Conservation (phyloP, 2,113 vertebrate genomes). For the Crotalus tigris region DNA sequence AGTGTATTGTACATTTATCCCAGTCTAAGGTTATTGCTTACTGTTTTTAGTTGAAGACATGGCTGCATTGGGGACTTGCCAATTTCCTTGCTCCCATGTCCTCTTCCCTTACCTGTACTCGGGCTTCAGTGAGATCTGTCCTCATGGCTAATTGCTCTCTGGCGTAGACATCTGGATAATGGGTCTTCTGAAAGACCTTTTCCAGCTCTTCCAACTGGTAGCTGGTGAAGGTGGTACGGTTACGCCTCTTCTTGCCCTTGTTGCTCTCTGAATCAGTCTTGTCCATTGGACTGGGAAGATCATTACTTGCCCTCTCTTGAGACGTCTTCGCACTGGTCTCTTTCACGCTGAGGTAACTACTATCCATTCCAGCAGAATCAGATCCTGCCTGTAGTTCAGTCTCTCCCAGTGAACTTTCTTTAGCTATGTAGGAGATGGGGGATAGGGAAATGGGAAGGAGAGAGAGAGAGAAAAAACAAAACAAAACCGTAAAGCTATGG, state of each 20-base stretch:
- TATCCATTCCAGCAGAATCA: conserved; percentile 88
- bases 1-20: neutral
- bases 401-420: conserved; percentile 86
- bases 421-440: conserved; percentile 70
- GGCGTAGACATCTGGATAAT: conserved; percentile 96
- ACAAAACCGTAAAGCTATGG: neutral
- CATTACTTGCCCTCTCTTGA: conserved; percentile 79
- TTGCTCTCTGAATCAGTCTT: conserved; percentile 91
- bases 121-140: conserved; percentile 95
- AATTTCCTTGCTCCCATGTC: rapidly evolving
- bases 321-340: conserved; percentile 78
- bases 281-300: conserved; percentile 84
- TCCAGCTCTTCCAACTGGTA: conserved; percentile 98
- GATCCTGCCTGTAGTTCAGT: conserved; percentile 81
- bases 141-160: conserved; percentile 97
- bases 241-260: conserved; percentile 96
- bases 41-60: neutral
- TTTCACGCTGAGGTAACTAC: conserved; percentile 90
- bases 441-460: neutral
- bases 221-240: conserved; percentile 98
- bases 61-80: neutral
- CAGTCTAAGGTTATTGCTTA: neutral
- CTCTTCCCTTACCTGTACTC: conserved; percentile 84
- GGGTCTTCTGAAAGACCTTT: conserved; percentile 99
- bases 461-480: conserved; percentile 15